Evolutionary conservation across 2,797 vertebrate genomes (phyloP).

Genomic region (Gambelia wislizenii): DNA sequence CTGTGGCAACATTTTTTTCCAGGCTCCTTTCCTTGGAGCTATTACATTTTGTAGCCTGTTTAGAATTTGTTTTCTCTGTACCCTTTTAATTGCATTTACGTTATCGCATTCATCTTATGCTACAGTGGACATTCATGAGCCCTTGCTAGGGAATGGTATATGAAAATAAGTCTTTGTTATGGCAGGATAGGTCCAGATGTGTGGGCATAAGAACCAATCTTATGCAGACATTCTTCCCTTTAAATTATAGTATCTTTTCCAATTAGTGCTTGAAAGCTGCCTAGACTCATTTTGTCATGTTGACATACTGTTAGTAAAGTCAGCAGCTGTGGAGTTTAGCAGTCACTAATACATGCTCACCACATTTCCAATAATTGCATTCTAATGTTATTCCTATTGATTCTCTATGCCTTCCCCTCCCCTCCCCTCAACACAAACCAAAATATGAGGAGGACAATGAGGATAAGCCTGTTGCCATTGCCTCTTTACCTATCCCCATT

Average conservation of each 20-base stretch:
- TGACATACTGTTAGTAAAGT: not conserved
- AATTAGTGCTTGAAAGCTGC: not conserved
- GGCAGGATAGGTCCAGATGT: not conserved
- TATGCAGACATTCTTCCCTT: not conserved
- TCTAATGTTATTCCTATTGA: not conserved
- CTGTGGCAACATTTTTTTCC: not conserved
- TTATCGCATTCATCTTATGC: not conserved
- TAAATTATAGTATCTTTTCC: slow-evolving; percentile 1
- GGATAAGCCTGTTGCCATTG: not conserved
- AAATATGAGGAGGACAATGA: not conserved
- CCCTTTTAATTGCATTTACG: slow-evolving; percentile 5
- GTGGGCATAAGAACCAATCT: not conserved
- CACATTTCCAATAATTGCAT: not conserved
- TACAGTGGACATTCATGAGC: not conserved
- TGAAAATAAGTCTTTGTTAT: not conserved
- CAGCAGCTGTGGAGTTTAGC: not conserved
- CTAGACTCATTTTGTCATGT: not conserved
- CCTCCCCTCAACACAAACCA: too few relatives aligned
- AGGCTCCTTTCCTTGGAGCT: not conserved
- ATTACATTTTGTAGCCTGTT: not conserved
- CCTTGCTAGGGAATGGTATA: not conserved
- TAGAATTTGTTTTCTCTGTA: not conserved
- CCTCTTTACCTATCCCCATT: not conserved
- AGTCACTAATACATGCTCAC: not conserved
- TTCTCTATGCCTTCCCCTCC: not conserved